phyloP scores from a whole-genome alignment of 2,113 vertebrate genomes.

The Catagonus wagneri region DNA sequence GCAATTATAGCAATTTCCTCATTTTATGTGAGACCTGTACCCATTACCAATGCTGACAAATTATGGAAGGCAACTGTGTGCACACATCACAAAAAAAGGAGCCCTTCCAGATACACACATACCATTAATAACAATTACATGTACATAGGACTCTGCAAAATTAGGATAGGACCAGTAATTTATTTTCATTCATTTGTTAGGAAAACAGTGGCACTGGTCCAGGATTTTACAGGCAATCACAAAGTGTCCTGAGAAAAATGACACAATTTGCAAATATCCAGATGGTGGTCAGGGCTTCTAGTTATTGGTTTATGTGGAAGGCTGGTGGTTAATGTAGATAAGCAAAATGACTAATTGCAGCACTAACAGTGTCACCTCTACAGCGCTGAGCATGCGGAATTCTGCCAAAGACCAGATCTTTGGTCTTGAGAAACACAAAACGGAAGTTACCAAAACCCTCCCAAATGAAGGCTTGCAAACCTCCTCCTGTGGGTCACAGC shows the following conservation, averaged over 20 bases:
- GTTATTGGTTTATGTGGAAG: slow-evolving; percentile 52
- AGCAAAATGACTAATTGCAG: slow-evolving; percentile 68
- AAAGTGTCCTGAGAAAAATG: slow-evolving; percentile 53
- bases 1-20: not conserved
- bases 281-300: slow-evolving; percentile 48
- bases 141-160: slow-evolving; percentile 55
- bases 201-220: slow-evolving; percentile 56
- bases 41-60: not conserved
- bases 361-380: slow-evolving; percentile 47
- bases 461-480: not conserved
- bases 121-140: slow-evolving; percentile 53
- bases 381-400: slow-evolving; percentile 52
- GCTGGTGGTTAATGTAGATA: slow-evolving; percentile 62
- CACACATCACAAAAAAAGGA: not conserved
- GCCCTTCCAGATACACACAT: not conserved
- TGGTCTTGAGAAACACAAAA: slow-evolving; percentile 55
- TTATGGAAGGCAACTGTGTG: slow-evolving; percentile 8
- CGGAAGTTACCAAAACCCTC: slow-evolving; percentile 5
- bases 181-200: slow-evolving; percentile 67
- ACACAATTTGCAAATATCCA: slow-evolving; percentile 64
- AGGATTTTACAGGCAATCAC: slow-evolving; percentile 60
- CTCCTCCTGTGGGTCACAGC: not conserved
- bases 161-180: slow-evolving; percentile 54
- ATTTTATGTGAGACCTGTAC: slow-evolving; percentile 30
- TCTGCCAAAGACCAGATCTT: slow-evolving; percentile 27